These are phyloP conservation scores for Danio choprae DNA, from an alignment of 2,797 vertebrate species.

Conservation along the genomic window DNA sequence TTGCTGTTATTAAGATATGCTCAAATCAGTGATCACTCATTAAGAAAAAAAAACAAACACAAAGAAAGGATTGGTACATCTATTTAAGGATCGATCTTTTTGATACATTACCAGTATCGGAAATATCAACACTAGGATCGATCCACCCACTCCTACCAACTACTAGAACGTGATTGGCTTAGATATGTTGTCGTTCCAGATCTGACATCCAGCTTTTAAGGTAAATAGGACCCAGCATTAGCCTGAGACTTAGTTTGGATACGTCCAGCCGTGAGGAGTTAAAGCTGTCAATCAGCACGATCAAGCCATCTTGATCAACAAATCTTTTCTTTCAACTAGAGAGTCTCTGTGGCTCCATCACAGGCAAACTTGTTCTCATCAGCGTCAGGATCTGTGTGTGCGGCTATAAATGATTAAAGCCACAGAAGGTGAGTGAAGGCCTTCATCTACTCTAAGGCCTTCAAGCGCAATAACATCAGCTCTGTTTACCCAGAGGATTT, in stretches of 20 bases:
- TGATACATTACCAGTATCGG: too few species aligned
- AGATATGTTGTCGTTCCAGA: too few species aligned
- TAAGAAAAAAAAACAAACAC: too few species aligned
- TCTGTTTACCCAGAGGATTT: conserved; percentile 7
- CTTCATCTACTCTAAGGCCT: conserved; percentile 26
- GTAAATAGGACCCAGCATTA: too few species aligned
- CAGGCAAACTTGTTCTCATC: background rate
- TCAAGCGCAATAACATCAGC: background rate
- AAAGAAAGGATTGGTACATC: too few species aligned
- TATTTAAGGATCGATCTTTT: too few species aligned
- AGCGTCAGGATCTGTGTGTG: background rate
- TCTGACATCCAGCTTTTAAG: too few species aligned
- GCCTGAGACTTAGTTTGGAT: background rate
- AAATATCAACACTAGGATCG: too few species aligned
- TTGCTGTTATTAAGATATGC: too few species aligned
- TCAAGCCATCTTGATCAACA: background rate
- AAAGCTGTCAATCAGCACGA: background rate
- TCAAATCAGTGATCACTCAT: too few species aligned
- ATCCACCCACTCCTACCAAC: too few species aligned
- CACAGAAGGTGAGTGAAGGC: conserved; percentile 32
- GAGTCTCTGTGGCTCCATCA: background rate
- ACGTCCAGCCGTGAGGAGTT: background rate
- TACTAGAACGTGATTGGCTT: too few species aligned
- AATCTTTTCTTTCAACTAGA: background rate
- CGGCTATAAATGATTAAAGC: conserved; percentile 50